Base-by-base conservation (phyloP, 1,140 invertebrate species). In the Drosophila subpulchrella region DNA sequence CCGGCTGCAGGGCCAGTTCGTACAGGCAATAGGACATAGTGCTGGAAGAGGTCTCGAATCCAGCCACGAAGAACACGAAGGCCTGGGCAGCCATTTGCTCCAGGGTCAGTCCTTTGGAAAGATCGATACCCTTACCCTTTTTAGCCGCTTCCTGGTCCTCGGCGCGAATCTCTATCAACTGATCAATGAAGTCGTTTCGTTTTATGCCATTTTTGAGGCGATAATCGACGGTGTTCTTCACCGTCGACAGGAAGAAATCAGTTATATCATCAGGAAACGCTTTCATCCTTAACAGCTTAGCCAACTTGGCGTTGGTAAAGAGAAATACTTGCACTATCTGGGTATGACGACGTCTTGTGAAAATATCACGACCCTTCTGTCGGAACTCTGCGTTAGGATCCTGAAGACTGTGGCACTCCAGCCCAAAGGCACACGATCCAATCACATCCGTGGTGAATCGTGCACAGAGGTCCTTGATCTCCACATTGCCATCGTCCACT, bases 361-460 rank as follows among this genome's bases (percentile, higher is more conserved):
- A 90, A 1, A 83, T n/a, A 36, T 72, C 75, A 0, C 75, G 59
- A 6, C 84, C 93, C 24, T 90, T 91, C 6, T 58, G 56, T 17
- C 92, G 92, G 59, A 95, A 95, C 17, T 93, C 80, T 0, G 93
- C 92, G 42, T 92, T 70, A 0, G 93, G 91, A 60, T 93, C 81
- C 4, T 91, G 91, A 5, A 94, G 83, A 30, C 92, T 91, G 48
- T 94, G 92, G 32, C 93, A 92, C 20, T 94, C 92, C 0, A 94
- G 68, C 0, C 94, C 94, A 61, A 94, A 94, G 15, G 92, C 94
- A 59, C 92, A 93, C 12, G 89, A 93, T 0, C 93, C 93, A 15
- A 94, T 94, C 3, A 94, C 91, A 86, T 96, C 95, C 44, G 95
- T 95, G 0, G 94, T 94, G 76, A 94, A 95, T 51, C 94, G 93